Evolutionary conservation across 2,113 vertebrate species (phyloP).

Genomic region (Hypanus sabinus): DNA sequence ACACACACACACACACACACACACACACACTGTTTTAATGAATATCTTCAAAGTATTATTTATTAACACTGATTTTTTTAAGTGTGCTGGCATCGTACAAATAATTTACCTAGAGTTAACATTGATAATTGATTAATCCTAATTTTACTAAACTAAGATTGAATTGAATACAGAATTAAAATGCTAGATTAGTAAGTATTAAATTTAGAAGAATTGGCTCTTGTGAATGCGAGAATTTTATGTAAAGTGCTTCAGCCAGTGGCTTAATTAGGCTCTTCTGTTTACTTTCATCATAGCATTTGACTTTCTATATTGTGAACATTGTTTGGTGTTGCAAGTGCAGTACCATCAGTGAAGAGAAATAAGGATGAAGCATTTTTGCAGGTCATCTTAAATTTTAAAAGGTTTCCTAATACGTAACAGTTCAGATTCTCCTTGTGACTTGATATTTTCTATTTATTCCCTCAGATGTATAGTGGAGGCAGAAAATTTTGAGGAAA

Average conservation of each 20-base stretch:
- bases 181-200: neutral
- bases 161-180: neutral
- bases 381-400: neutral
- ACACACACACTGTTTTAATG: too few relatives aligned
- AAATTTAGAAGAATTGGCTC: neutral
- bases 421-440: conserved; percentile 1
- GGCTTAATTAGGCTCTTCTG: neutral
- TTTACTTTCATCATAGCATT: neutral
- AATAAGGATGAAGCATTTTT: neutral
- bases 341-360: neutral
- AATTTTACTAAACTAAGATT: neutral
- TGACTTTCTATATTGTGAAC: neutral
- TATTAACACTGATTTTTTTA: too few relatives aligned
- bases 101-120: too few relatives aligned
- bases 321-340: neutral
- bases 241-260: neutral
- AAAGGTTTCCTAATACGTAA: neutral
- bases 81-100: too few relatives aligned
- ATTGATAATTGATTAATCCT: too few relatives aligned
- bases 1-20: too few relatives aligned
- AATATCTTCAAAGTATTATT: too few relatives aligned
- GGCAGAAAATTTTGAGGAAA: conserved; percentile 85
- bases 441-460: neutral
- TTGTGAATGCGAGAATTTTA: neutral
- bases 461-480: conserved; percentile 83